Evolutionary conservation across 2,113 vertebrate genomes (phyloP).

Genomic region (Ceyx melanurus): DNA sequence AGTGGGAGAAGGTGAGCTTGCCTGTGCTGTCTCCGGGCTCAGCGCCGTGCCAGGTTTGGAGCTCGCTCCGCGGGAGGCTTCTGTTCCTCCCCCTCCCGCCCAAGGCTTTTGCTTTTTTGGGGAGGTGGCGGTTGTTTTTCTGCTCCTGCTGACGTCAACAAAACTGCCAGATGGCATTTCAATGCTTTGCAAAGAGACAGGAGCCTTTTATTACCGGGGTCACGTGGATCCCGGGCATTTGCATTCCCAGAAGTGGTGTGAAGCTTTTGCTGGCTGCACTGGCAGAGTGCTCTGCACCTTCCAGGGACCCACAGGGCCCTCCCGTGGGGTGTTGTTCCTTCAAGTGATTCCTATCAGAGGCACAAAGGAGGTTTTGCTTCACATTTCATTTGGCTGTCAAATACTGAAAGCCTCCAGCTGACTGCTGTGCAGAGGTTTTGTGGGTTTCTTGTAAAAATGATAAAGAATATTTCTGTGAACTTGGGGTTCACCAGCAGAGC

Average conservation of each 20-base stretch:
- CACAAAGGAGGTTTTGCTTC: background rate
- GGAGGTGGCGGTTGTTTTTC: conserved; percentile 73
- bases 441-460: background rate
- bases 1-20: fast-evolving
- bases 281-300: conserved; percentile 57
- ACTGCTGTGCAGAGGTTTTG: background rate
- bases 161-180: conserved; percentile 80
- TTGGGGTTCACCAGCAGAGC: background rate
- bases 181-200: conserved; percentile 75
- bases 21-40: background rate
- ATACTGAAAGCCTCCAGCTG: background rate
- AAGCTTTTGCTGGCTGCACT: conserved; percentile 57
- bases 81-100: conserved; percentile 17
- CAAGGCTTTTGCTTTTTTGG: conserved; percentile 47
- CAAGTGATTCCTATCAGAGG: conserved; percentile 46
- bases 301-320: conserved; percentile 20
- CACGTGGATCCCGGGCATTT: conserved; percentile 71
- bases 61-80: background rate
- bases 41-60: background rate
- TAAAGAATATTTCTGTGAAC: background rate
- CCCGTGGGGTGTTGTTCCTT: conserved; percentile 23
- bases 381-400: background rate
- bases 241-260: conserved; percentile 74
- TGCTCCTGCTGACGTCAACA: conserved; percentile 77
- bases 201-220: conserved; percentile 76